Conservation (phyloP, 37 sponge, comb jelly and placozoan species). For the Cliona cf. orientalis region DNA sequence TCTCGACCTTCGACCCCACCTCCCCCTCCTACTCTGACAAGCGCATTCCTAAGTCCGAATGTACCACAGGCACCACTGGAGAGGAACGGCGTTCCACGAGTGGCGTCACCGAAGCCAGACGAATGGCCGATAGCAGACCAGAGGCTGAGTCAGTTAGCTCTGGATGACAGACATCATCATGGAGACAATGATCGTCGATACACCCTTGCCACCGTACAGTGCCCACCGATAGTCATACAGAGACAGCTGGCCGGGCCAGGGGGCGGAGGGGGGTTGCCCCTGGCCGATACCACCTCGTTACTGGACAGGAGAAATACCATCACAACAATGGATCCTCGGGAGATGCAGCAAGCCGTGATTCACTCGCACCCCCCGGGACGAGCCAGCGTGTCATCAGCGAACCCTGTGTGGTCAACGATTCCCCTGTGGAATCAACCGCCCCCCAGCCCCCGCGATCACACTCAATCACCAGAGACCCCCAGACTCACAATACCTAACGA, state of each 20-base stretch:
- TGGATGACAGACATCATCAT: too few species aligned
- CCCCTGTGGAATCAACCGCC: background rate
- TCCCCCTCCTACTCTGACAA: background rate
- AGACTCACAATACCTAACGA: background rate
- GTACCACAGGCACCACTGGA: background rate
- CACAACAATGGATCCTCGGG: background rate
- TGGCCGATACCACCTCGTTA: too few species aligned
- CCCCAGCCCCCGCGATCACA: background rate
- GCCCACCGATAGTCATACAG: too few species aligned
- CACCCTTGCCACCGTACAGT: too few species aligned
- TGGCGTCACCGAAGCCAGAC: conserved; percentile 25
- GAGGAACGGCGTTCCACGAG: background rate
- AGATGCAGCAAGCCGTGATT: background rate
- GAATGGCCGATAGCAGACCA: conserved; percentile 47
- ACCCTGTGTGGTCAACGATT: background rate
- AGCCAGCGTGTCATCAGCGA: background rate
- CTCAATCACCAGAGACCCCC: background rate
- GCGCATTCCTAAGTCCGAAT: background rate
- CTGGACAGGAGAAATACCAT: too few species aligned
- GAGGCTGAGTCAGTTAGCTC: conserved; percentile 8
- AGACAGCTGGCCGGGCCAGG: too few species aligned
- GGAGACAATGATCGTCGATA: too few species aligned
- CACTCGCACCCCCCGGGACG: background rate
- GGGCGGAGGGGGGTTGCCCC: too few species aligned
- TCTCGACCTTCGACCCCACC: background rate